Percentiles rank a stretch among this genome's conserved stretches.
These are phyloP conservation scores for Allophyes oxyacanthae DNA, from an alignment of 2,888 invertebrate genomes.

Conservation along the genomic window DNA sequence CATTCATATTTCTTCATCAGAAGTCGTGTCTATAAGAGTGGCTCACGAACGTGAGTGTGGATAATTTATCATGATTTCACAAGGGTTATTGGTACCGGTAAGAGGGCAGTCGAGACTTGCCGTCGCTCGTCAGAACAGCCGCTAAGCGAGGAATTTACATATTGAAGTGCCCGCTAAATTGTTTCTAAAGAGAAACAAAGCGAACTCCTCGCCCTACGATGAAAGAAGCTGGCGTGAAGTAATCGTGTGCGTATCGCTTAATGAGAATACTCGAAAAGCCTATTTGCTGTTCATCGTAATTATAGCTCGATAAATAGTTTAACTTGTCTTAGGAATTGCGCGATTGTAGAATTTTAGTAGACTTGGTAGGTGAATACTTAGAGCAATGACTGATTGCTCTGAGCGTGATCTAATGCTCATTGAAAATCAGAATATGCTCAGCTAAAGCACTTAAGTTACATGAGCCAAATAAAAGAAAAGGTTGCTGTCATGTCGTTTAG, in stretches of 20 bases:
- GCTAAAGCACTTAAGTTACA: too few species aligned
- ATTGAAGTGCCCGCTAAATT: slow-evolving; percentile 77
- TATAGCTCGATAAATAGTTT: slow-evolving; percentile 1
- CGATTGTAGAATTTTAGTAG: too few species aligned
- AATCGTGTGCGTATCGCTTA: slow-evolving; percentile 41
- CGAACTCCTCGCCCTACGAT: slow-evolving; percentile 33
- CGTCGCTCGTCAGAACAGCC: slow-evolving; percentile 61
- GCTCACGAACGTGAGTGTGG: slow-evolving; percentile 82
- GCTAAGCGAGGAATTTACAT: slow-evolving; percentile 77
- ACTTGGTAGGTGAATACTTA: too few species aligned
- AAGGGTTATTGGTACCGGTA: slow-evolving; percentile 83
- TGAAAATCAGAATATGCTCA: too few species aligned
- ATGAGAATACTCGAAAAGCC: slow-evolving; percentile 36
- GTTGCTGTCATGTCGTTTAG: too few species aligned
- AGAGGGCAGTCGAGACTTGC: slow-evolving; percentile 75
- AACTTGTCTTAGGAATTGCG: not conserved
- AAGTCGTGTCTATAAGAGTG: slow-evolving; percentile 72
- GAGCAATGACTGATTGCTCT: too few species aligned
- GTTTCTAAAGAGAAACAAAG: slow-evolving; percentile 67
- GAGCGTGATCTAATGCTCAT: too few species aligned
- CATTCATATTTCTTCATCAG: slow-evolving; percentile 43
- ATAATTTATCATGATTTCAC: slow-evolving; percentile 88
- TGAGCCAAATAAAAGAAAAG: too few species aligned
- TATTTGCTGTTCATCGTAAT: slow-evolving; percentile 8
- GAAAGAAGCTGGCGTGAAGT: slow-evolving; percentile 43